A percentile compares a stretch with the other conserved stretches of the same genome.
Conservation (phyloP, 2,888 invertebrate genomes). For the Diplazon laetatorius region DNA sequence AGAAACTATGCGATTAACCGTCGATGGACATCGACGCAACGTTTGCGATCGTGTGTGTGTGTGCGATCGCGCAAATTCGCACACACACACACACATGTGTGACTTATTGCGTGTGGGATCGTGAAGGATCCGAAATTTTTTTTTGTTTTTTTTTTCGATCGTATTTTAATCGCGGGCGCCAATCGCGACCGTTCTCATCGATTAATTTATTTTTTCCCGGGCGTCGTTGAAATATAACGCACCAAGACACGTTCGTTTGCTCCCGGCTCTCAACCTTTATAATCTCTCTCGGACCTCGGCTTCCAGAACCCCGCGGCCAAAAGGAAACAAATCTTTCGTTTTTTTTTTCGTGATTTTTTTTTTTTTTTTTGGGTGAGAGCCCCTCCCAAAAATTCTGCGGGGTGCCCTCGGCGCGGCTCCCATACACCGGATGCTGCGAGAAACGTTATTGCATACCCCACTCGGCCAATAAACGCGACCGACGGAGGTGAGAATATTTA, state of each 20-base stretch:
- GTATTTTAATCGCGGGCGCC: slow-evolving; percentile 65
- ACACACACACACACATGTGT: too few species aligned
- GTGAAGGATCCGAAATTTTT: slow-evolving; percentile 47
- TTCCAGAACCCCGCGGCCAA: slow-evolving; percentile 42
- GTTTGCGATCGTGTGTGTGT: background rate
- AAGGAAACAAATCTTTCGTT: slow-evolving; percentile 40
- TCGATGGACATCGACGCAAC: slow-evolving; percentile 13
- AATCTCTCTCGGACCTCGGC: slow-evolving; percentile 60
- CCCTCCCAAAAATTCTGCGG: slow-evolving; percentile 53
- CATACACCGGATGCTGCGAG: slow-evolving; percentile 28
- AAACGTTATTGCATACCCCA: background rate
- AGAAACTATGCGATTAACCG: slow-evolving; percentile 6
- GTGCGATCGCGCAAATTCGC: background rate
- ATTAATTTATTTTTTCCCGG: slow-evolving; percentile 66
- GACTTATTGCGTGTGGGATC: background rate
- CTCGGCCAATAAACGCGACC: background rate
- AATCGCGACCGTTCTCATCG: slow-evolving; percentile 51
- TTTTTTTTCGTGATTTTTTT: background rate
- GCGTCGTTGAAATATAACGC: slow-evolving; percentile 29
- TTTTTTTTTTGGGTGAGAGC: slow-evolving; percentile 13
- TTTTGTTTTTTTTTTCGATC: too few species aligned
- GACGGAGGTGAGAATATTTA: background rate
- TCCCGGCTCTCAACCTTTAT: slow-evolving; percentile 61
- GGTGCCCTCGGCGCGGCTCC: slow-evolving; percentile 17
- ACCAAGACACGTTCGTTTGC: slow-evolving; percentile 40